Evolutionary conservation across 1,140 invertebrate species (phyloP).

Genomic region (Ips typographus): DNA sequence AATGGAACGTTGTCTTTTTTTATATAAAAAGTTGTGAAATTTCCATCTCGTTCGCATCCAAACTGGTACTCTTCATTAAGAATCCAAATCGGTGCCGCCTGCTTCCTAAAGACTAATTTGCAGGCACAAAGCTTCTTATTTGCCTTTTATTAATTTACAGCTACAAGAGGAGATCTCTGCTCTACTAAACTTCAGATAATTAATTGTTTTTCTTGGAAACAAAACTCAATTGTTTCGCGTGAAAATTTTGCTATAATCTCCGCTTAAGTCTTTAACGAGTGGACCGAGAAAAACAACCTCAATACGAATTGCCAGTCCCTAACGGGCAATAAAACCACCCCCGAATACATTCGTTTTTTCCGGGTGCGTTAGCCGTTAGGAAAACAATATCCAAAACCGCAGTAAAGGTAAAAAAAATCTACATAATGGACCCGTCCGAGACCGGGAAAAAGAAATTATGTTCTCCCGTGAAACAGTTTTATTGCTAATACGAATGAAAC

Average conservation of each 20-base stretch:
- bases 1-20: too few relatives aligned
- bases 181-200: background rate
- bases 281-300: background rate
- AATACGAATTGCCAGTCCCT: background rate
- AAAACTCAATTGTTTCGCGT: background rate
- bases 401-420: constrained; percentile 11
- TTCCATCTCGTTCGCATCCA: too few relatives aligned
- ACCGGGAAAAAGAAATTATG: background rate
- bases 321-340: background rate
- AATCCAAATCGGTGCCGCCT: background rate
- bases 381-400: constrained; percentile 10
- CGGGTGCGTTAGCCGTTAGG: constrained; percentile 3
- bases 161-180: background rate
- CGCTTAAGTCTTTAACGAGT: background rate
- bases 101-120: background rate
- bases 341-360: constrained; percentile 1
- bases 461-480: constrained; percentile 16
- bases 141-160: background rate
- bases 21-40: too few relatives aligned
- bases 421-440: constrained; percentile 13
- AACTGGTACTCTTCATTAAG: background rate
- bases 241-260: background rate
- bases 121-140: background rate
- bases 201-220: background rate
- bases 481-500: constrained; percentile 11